A percentile compares a stretch with the other conserved stretches of the same genome.
Evolutionary conservation across 1,140 invertebrate species (phyloP).

Genomic region (Nasonia longicornis): DNA sequence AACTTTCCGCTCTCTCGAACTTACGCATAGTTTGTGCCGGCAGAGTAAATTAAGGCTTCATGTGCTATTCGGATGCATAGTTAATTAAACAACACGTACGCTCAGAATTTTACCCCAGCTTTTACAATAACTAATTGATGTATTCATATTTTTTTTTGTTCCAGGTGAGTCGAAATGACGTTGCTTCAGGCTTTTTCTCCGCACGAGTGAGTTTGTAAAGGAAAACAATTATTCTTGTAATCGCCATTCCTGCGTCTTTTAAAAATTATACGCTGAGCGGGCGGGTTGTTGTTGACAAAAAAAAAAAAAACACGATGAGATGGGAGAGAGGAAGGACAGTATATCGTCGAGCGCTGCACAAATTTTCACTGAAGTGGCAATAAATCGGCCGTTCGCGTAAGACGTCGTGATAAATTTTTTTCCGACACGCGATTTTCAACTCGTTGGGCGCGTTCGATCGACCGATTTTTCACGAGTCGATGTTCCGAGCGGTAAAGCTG

Average conservation of each 20-base stretch:
- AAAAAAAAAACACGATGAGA: background rate
- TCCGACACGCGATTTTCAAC: constrained; percentile 37
- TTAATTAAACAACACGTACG: background rate
- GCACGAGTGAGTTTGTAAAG: too few relatives aligned
- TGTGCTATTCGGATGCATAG: background rate
- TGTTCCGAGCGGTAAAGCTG: constrained; percentile 1
- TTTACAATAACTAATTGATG: too few relatives aligned
- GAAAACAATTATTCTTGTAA: too few relatives aligned
- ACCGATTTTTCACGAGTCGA: constrained; percentile 24
- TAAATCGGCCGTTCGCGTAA: constrained; percentile 16
- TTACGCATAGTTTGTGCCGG: background rate
- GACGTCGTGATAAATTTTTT: constrained; percentile 29
- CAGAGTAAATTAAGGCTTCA: background rate
- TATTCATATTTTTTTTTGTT: background rate
- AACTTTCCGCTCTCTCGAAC: background rate
- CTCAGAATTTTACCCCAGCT: too few relatives aligned
- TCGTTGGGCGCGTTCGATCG: constrained; percentile 2
- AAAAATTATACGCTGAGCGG: background rate
- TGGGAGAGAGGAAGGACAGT: background rate
- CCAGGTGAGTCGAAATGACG: background rate
- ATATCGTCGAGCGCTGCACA: background rate
- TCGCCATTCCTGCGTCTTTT: background rate
- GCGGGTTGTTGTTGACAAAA: background rate
- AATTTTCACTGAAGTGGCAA: constrained; percentile 21
- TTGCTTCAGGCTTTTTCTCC: background rate